Base-by-base conservation (phyloP, 2,113 vertebrate species). In the Hiodon alosoides region DNA sequence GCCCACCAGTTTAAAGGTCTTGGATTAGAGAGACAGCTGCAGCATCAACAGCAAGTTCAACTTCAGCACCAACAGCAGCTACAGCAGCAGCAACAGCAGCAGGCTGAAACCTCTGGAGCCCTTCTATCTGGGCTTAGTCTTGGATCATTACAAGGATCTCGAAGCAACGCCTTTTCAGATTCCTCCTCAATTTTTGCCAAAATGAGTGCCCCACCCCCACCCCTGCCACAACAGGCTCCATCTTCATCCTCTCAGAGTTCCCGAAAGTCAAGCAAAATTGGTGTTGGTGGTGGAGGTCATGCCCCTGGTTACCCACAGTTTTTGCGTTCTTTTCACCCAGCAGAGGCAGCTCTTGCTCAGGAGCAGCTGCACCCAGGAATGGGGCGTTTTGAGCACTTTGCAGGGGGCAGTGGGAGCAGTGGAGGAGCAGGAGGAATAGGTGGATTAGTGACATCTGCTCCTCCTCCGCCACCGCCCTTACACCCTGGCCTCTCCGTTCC, bases 1-100 rank as follows among this genome's bases (percentile, higher is more conserved):
- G 88, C 90, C 88, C 91, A 92, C 87, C 90, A 91, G 79, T 90
- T 92, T 74, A 93, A 93, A 90, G 88, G 90, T 83, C 88, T 92
- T 75, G 90, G 91, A 83, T 88, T 93, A 89, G 91, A 93, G 81
- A 88, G 91, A 85, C 91, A 92, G 82, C 87, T 91, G 72, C 91
- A 92, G 75, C 90, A 91, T 88, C 90, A 92, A 83, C 90, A 91
- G 86, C 90, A 91, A 87, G 90, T 91, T 80, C 91, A 92, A 82
- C 89, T 91, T 84, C 90, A 92, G 86, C 91, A 91, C 81, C 90
- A 90, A 58, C 74, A 75, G 55, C 74, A 75, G 86, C 88, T 91
- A 69, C 91, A 91, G 78, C 91, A 92, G 83, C 90, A 92, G 84
- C 90, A 91, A 79, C 91, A 91, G 83, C 90, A 92, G 84, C 91